These are phyloP conservation scores for Napeogenes sylphis DNA, from an alignment of 2,888 invertebrate genomes.

Conservation along the genomic window DNA sequence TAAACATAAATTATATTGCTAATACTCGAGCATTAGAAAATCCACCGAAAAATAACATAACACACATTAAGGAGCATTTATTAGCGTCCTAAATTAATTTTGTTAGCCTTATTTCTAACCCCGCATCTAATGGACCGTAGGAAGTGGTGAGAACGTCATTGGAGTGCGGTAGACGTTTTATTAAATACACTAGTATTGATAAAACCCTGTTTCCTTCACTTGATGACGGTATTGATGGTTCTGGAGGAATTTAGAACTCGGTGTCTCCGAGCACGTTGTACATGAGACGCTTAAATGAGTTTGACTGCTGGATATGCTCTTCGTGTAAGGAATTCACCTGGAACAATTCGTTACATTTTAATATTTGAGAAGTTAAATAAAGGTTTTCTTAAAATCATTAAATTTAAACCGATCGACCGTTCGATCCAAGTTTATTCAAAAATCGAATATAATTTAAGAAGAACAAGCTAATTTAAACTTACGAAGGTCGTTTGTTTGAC, in stretches of 20 bases:
- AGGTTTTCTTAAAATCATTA: too few species aligned
- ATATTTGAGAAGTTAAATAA: not conserved
- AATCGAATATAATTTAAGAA: too few species aligned
- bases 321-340: conserved; percentile 84
- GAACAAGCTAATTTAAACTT: conserved; percentile 40
- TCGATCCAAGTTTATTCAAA: too few species aligned
- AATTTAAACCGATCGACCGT: too few species aligned
- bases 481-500: conserved; percentile 74
- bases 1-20: conserved; percentile 72
- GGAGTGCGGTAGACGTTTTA: conserved; percentile 12
- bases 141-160: conserved; percentile 5
- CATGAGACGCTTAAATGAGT: conserved; percentile 95
- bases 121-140: conserved; percentile 40
- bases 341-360: conserved; percentile 31
- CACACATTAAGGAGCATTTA: conserved; percentile 67
- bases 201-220: conserved; percentile 15
- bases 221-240: too few species aligned
- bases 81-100: conserved; percentile 65
- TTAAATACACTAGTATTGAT: conserved; percentile 23
- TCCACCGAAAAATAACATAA: conserved; percentile 72
- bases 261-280: conserved; percentile 91
- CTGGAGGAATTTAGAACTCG: conserved; percentile 67
- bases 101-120: conserved; percentile 71
- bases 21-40: conserved; percentile 78
- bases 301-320: conserved; percentile 93